Evolutionary conservation across 2,888 invertebrate genomes (phyloP).

Genomic region (Sthenelais limicola): DNA sequence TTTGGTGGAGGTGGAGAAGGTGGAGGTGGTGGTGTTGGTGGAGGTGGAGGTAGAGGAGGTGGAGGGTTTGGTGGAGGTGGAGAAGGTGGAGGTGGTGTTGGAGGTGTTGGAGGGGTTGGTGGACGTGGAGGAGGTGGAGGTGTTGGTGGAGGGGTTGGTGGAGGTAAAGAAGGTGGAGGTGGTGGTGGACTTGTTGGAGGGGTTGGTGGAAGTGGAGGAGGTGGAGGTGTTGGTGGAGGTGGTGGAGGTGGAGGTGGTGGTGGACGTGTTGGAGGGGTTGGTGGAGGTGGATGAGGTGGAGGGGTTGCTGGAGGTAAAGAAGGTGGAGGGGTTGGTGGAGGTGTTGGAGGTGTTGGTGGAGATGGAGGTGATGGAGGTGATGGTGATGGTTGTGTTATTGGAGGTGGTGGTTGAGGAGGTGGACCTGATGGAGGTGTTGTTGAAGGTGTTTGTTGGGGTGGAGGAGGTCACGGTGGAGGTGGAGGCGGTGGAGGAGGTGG

Average conservation of each 20-base stretch:
- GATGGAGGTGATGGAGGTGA: slow-evolving; percentile 1
- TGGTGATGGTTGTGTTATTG: slow-evolving; percentile 1
- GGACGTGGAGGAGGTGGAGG: too few relatives aligned
- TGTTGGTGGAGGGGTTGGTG: slow-evolving; percentile 29
- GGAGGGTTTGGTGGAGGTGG: slow-evolving; percentile 8
- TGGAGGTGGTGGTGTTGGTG: too few relatives aligned
- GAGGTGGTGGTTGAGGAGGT: background rate
- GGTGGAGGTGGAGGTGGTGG: background rate
- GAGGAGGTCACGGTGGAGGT: background rate
- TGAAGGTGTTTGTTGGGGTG: background rate
- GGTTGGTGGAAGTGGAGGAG: slow-evolving; percentile 10
- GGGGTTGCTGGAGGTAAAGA: background rate
- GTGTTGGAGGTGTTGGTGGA: slow-evolving; percentile 4
- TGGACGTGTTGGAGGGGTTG: slow-evolving; percentile 18
- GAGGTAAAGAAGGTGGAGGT: background rate
- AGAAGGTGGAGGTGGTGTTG: slow-evolving; percentile 8
- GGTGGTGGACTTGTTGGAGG: slow-evolving; percentile 14
- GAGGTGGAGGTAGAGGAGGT: background rate
- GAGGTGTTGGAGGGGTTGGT: too few relatives aligned
- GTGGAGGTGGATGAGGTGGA: background rate
- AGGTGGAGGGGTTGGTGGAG: slow-evolving; percentile 1
- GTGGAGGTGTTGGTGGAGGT: background rate
- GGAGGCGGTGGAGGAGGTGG: background rate
- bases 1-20: too few relatives aligned
- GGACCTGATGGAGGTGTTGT: slow-evolving; percentile 3